Evolutionary conservation across 2,888 invertebrate species (phyloP).

Genomic region (Trissolcus brochymenae): DNA sequence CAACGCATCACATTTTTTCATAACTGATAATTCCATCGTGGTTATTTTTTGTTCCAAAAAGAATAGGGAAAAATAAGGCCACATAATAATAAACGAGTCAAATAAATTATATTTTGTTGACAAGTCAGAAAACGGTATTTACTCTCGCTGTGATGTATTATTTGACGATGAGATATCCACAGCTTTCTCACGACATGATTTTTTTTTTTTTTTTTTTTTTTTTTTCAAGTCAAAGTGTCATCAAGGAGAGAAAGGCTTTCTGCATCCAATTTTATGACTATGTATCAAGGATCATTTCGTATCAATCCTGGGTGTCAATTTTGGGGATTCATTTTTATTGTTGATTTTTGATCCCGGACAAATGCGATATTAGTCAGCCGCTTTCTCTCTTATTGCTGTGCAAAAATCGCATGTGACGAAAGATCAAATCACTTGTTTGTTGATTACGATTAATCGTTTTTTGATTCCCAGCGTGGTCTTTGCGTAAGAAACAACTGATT

Average conservation of each 20-base stretch:
- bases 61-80: conserved; percentile 9
- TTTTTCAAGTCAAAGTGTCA: conserved; percentile 3
- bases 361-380: neutral
- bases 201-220: too few species aligned
- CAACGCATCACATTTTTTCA: neutral
- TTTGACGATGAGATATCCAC: conserved; percentile 21
- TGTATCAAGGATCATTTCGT: neutral
- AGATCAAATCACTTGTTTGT: conserved; percentile 10
- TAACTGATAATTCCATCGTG: conserved; percentile 2
- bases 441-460: conserved; percentile 26
- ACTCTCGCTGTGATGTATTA: conserved; percentile 21
- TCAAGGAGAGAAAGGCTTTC: conserved; percentile 19
- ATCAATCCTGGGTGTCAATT: neutral
- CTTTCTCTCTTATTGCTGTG: conserved; percentile 16
- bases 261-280: conserved; percentile 22
- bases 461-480: conserved; percentile 17
- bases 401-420: conserved; percentile 10
- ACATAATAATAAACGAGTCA: conserved; percentile 12
- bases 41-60: neutral
- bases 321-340: neutral
- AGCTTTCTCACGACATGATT: conserved; percentile 37
- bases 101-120: conserved; percentile 41
- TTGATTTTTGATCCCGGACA: neutral
- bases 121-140: conserved; percentile 32
- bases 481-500: conserved; percentile 19